Percentiles rank a stretch among this genome's conserved stretches.
phyloP scores from a whole-genome alignment of 2,888 invertebrate species.

The Chouioia cunea region DNA sequence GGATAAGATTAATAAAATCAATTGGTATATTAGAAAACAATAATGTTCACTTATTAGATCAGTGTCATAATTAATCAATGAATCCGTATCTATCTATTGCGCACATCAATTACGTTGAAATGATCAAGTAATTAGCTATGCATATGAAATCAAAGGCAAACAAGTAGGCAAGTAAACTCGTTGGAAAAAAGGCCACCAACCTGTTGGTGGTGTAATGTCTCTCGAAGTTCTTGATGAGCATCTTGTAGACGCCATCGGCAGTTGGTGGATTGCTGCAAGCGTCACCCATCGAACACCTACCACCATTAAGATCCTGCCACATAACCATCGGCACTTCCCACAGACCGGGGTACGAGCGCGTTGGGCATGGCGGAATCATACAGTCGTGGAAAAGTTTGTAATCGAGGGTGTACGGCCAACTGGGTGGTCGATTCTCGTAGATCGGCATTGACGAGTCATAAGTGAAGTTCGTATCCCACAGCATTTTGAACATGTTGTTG shows the following conservation, averaged over 20 bases:
- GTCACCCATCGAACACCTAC: slow-evolving; percentile 95
- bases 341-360: slow-evolving; percentile 91
- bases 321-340: slow-evolving; percentile 98
- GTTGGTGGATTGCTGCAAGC: slow-evolving; percentile 93
- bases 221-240: slow-evolving; percentile 95
- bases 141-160: no score
- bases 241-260: slow-evolving; percentile 89
- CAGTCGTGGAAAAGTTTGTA: slow-evolving; percentile 96
- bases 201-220: slow-evolving; percentile 94
- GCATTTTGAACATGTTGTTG: slow-evolving; percentile 97
- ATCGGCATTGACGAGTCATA: slow-evolving; percentile 97
- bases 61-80: no score
- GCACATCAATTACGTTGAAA: no score
- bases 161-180: no score
- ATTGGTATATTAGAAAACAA: no score
- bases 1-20: no score
- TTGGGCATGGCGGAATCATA: slow-evolving; percentile 96
- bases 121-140: no score
- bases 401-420: slow-evolving; percentile 97
- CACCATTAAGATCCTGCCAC: slow-evolving; percentile 96
- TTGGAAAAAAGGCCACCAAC: no score
- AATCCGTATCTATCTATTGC: no score
- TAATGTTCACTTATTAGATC: no score
- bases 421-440: slow-evolving; percentile 92
- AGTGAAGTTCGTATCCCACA: slow-evolving; percentile 94